Base-by-base conservation (phyloP, 1,140 invertebrate species). In the Vanessa atalanta region DNA sequence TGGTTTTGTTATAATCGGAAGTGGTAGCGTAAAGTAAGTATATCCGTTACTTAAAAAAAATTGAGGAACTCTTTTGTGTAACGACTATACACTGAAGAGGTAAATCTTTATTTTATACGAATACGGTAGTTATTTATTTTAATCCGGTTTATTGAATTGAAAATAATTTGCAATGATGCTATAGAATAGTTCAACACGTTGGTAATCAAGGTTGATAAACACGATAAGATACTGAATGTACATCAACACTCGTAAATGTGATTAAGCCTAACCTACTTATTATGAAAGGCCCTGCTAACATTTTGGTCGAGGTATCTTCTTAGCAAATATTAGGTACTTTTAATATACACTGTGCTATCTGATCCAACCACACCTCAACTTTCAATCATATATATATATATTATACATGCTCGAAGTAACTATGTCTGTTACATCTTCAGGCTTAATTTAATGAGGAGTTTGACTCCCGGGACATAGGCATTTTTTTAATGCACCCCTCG, bases 131-230 rank as follows among this genome's bases (percentile, higher is more conserved):
- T 47, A 37, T 47, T 66, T 31, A 66, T 14, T 50, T 23, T 14
- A 47, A 14, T 51, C 16, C 23, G 20, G 8, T 43, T 66, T 66
- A 50, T n/a, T 26, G 20, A 11, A 51, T 69, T 16, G 31, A 48
- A 43, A 69, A 69, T 55, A 69, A 69, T 53, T 43, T 47, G 60
- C 57, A 60, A 51, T 60, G 16, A 60, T 60, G 55, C 43, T 43
- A 69, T 57, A 67, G 20, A 13, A 60, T 48, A 51, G 55, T 69
- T 69, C 47, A 23, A 60, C 37, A 53, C n/a, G 50, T 69, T 48
- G 55, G 43, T 72, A 76, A 79, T 79, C 74, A 76, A 68, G 66
- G 50, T 71, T 73, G 74, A 79, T 79, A 79, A 76, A 57, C 37
- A 15, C 14, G 77, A 79, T 79, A 79, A 79, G 77, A 79, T 76